Base-by-base conservation (phyloP, 2,113 vertebrate genomes). In the Monarcha castaneiventris region DNA sequence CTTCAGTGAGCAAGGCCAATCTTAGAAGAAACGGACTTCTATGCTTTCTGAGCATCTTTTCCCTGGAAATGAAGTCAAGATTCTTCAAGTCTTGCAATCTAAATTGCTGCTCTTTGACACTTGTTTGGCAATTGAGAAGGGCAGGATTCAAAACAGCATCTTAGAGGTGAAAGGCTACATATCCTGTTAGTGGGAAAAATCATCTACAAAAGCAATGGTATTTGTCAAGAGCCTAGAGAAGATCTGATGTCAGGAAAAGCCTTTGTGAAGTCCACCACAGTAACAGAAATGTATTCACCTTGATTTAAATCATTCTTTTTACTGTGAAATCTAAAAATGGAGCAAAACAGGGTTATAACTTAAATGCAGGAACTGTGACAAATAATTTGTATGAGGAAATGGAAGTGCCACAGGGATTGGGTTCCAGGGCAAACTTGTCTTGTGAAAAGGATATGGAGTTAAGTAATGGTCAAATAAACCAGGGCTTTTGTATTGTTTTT, bases 131-230 rank as follows among this genome's bases (percentile, higher is more conserved):
- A 52, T 55, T 67, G 84, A 88, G 82, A 67, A 85, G 27, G 30
- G 33, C 68, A 84, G 59, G 85, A 90, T 83, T 92, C 93, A 95
- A 96, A 96, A 84, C 94, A 96, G 82, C 72, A 80, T 91, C 87
- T 77, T 77, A 71, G 87, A 96, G 91, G 95, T 96, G 93, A 96
- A 97, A 97, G 94, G 91, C 91, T 96, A 94, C 87, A 77, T 95
- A 97, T 93, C 95, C 95, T 97, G 95, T 96, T 88, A 88, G 91
- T 93, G 87, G 90, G 95, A 96, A 96, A 96, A 93, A 85, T 78
- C 55, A 93, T 95, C 68, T 93, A 58, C 80, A 80, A 88, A 92
- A 15, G 75, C 89, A 86, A 35, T 63, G 52, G 89, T 89, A 90
- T 96, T 96, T 95, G 54, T 93, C 78, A 93, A 89, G 84, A 87